phyloP scores from a whole-genome alignment of 2,888 invertebrate species.

The Acleris holmiana region DNA sequence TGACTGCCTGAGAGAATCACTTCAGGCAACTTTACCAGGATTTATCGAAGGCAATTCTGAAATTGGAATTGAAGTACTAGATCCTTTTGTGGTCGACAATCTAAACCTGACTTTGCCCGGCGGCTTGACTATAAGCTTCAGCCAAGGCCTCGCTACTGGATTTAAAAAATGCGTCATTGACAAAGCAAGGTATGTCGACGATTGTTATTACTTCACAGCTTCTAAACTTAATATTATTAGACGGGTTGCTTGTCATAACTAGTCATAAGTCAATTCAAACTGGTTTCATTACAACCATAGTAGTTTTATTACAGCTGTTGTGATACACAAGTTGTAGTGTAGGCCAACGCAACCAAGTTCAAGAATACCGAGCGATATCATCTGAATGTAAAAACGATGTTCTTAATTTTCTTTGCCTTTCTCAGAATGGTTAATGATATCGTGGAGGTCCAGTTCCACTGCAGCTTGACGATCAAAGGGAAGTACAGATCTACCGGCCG shows the following conservation, averaged over 20 bases:
- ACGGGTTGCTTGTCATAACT: too few species aligned
- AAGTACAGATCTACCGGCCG: slow-evolving; percentile 61
- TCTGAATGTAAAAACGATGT: too few species aligned
- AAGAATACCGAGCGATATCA: too few species aligned
- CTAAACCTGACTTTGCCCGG: slow-evolving; percentile 55
- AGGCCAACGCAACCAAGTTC: too few species aligned
- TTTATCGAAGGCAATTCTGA: slow-evolving; percentile 56
- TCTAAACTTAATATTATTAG: too few species aligned
- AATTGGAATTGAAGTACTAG: slow-evolving; percentile 52
- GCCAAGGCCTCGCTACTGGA: slow-evolving; percentile 54
- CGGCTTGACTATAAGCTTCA: slow-evolving; percentile 53
- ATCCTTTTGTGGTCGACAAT: slow-evolving; percentile 57
- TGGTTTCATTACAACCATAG: too few species aligned
- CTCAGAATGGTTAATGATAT: slow-evolving; percentile 52
- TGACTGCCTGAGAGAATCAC: slow-evolving; percentile 52
- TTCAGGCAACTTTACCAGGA: slow-evolving; percentile 52
- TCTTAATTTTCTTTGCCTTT: slow-evolving; percentile 33
- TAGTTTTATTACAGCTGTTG: too few species aligned
- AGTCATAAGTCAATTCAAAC: too few species aligned
- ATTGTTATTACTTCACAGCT: too few species aligned
- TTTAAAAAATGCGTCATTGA: slow-evolving; percentile 59
- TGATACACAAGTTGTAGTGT: too few species aligned
- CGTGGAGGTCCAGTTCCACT: slow-evolving; percentile 57
- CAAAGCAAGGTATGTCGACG: slow-evolving; percentile 50
- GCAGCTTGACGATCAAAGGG: slow-evolving; percentile 62